Evolutionary conservation across 1,140 invertebrate genomes (phyloP), one percentile per base, ranked within the genome.

Genomic region (Tachypleus tridentatus): DNA sequence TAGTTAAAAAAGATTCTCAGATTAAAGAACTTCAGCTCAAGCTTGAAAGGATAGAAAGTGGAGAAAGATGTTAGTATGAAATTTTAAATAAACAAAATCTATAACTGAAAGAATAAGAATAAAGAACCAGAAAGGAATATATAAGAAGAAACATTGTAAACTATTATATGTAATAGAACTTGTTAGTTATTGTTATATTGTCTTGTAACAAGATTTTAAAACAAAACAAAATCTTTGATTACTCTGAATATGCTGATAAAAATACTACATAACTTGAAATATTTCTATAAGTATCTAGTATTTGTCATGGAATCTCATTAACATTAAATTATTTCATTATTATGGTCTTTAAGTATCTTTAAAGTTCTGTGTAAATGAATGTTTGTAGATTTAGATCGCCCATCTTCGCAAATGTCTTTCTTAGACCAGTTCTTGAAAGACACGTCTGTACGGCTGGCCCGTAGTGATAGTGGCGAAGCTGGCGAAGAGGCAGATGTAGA

Each of bases 401-500:
- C 88, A 64, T 84, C 87, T 57, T 92, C 89, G 57, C 88, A 91
- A 77, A 87, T 91, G 84, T 92, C 89, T 65, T 90, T 91, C 77
- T 77, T 91, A 71, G 89, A 92, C 74, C 88, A 91, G 72, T 92
- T 93, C 75, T 77, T 92, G 69, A 93, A 91, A 76, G 88, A 92
- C 76, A 82, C 84, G 57, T 89, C 91, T 77, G 78, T 91, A 29
- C 57, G 64, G 51, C 57, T 68, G 3, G 63, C 61, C 49, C 51
- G 58, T 3, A 68, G 67, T 49, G 64, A 68, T 8, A 68, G 67
- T 61, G 86, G 87, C 70, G 86, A 87, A 70, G 86, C 84, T 65
- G 70, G 68, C 9, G 70, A 71, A 57, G 70, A 71, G 66, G 70
- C 70, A 4, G 86, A 87, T 72, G 83, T 87, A 61, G 86, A 88